Evolutionary conservation across 2,888 invertebrate species (phyloP).

Genomic region (Rotaria magnacalcarata): DNA sequence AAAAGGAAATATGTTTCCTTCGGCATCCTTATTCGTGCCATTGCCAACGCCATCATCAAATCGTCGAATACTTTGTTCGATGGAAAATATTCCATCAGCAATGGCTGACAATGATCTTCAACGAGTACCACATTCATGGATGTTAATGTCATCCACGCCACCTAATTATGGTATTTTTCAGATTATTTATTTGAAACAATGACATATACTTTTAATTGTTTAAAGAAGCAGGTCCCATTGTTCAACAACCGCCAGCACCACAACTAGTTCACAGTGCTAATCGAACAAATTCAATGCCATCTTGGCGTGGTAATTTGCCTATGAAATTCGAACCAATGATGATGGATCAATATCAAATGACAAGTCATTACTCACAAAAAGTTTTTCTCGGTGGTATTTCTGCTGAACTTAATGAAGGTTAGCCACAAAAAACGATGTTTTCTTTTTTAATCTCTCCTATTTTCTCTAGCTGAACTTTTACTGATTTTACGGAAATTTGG

Average conservation of each 20-base stretch:
- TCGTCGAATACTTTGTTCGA: too few relatives aligned
- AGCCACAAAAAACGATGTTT: neutral
- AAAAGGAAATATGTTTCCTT: too few relatives aligned
- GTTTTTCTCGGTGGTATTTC: neutral
- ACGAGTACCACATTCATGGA: slow-evolving; percentile 14
- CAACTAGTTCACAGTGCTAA: neutral
- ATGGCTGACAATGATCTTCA: neutral
- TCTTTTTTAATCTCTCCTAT: neutral
- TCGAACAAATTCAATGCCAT: neutral
- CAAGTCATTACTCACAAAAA: neutral
- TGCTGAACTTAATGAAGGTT: neutral
- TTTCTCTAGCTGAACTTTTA: neutral
- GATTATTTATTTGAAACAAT: neutral
- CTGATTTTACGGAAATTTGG: neutral
- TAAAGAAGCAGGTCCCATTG: neutral
- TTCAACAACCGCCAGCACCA: neutral
- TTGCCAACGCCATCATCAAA: too few relatives aligned
- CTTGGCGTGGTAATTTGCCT: neutral
- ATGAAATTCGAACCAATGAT: neutral
- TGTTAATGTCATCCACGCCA: neutral
- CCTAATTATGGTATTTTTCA: neutral
- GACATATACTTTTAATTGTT: neutral
- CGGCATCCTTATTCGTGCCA: too few relatives aligned
- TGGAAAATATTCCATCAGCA: neutral
- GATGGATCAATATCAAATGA: neutral